A percentile compares a stretch with the other conserved stretches of the same genome.
These are phyloP conservation scores for Agrotis exclamationis DNA, from an alignment of 2,888 invertebrate genomes.

Conservation along the genomic window DNA sequence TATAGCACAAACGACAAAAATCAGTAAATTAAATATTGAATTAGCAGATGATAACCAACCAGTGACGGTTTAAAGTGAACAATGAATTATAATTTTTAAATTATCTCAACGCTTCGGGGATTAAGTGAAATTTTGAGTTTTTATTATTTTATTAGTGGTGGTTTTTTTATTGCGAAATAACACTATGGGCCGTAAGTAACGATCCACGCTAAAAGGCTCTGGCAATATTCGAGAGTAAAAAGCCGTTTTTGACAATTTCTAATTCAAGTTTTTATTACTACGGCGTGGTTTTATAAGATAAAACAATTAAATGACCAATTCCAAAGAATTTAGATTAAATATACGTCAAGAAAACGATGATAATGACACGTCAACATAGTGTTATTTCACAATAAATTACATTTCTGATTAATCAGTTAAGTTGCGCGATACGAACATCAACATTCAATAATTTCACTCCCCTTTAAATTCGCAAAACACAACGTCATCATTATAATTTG, in stretches of 20 bases:
- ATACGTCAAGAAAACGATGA: no score
- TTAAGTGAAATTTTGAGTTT: conserved; percentile 35
- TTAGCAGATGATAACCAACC: conserved; percentile 50
- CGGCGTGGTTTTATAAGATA: not conserved
- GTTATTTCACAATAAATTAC: conserved; percentile 24
- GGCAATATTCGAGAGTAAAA: not conserved
- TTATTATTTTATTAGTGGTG: conserved; percentile 3
- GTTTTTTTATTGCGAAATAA: conserved; percentile 34
- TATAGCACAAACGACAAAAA: not conserved
- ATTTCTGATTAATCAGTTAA: conserved; percentile 21
- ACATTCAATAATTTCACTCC: conserved; percentile 70
- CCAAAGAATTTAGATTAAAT: not conserved
- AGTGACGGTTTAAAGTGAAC: conserved; percentile 58
- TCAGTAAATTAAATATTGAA: not conserved
- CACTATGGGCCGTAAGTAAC: not conserved
- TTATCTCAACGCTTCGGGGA: conserved; percentile 67
- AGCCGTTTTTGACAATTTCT: not conserved
- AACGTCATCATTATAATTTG: conserved; percentile 73
- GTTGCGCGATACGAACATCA: conserved; percentile 39
- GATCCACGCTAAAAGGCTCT: no score
- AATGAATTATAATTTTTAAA: conserved; percentile 63
- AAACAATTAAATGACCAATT: not conserved
- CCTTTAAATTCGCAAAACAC: conserved; percentile 81
- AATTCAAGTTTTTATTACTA: not conserved
- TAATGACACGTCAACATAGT: conserved; percentile 1